Evolutionary conservation across 2,113 vertebrate genomes (phyloP).

Genomic region (Camelus bactrianus): DNA sequence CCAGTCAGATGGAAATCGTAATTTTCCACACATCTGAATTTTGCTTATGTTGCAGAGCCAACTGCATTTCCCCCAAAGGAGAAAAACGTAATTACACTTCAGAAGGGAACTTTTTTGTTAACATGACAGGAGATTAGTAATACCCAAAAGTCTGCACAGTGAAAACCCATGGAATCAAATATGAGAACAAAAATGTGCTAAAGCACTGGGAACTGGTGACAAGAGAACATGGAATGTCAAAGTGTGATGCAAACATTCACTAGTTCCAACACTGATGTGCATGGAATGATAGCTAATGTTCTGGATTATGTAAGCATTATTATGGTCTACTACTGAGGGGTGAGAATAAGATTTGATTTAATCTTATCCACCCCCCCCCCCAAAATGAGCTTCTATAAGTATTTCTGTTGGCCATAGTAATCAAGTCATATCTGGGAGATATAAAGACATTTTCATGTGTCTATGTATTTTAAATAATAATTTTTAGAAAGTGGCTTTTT

Average conservation of each 20-base stretch:
- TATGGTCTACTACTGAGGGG: background rate
- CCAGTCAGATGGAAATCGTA: background rate
- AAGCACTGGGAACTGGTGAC: background rate
- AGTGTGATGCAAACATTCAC: background rate
- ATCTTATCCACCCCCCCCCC: background rate
- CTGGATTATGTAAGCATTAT: background rate
- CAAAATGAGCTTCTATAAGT: background rate
- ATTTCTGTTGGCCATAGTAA: background rate
- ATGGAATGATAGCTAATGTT: background rate
- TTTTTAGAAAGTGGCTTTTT: background rate
- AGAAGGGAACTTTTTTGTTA: background rate
- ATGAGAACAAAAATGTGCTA: background rate
- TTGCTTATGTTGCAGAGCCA: background rate
- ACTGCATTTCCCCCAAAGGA: background rate
- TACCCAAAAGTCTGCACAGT: background rate
- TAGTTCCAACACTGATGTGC: background rate
- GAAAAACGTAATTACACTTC: background rate
- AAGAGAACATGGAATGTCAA: background rate
- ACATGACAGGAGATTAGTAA: background rate
- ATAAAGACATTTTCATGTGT: background rate
- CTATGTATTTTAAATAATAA: background rate
- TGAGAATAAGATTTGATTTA: background rate
- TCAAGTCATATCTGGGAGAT: background rate
- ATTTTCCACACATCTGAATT: background rate
- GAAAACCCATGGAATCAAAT: background rate